A percentile compares a stretch with the other conserved stretches of the same genome.
Conservation (phyloP, 2,888 invertebrate species). For the Stenodera caucasica region DNA sequence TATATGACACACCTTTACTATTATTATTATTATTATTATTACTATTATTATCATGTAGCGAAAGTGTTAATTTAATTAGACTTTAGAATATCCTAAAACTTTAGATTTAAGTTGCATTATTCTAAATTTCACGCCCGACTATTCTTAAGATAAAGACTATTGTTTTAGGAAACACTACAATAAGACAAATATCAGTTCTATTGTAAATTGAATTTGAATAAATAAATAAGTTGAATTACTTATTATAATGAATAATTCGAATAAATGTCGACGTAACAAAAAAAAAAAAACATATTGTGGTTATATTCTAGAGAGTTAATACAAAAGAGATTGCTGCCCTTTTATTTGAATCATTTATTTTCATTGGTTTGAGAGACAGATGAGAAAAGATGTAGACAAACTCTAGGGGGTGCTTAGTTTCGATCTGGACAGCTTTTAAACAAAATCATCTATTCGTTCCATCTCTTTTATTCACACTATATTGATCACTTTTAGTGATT, state of each 20-base stretch:
- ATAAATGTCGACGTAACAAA: too few relatives aligned
- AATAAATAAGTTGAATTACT: too few relatives aligned
- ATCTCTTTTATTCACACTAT: conserved; percentile 38
- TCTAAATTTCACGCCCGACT: neutral
- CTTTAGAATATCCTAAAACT: too few relatives aligned
- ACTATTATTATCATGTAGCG: neutral
- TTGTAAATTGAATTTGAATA: neutral
- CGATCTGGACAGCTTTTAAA: conserved; percentile 47
- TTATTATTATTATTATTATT: too few relatives aligned
- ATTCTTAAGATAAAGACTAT: neutral
- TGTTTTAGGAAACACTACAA: neutral
- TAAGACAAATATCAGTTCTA: neutral
- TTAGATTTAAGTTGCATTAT: neutral
- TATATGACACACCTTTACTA: neutral
- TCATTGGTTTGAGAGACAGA: conserved; percentile 40
- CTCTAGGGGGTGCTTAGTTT: conserved; percentile 49
- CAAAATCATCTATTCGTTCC: conserved; percentile 37
- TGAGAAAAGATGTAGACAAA: conserved; percentile 40
- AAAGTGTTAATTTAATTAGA: conserved; percentile 4
- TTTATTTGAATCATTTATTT: conserved; percentile 48
- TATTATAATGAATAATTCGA: too few relatives aligned
- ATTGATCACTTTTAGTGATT: too few relatives aligned
- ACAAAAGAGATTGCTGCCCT: conserved; percentile 33
- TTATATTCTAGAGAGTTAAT: conserved; percentile 35
- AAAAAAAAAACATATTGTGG: too few relatives aligned